These are phyloP conservation scores for Heliothis peltigera DNA, from an alignment of 2,888 invertebrate genomes.

Conservation along the genomic window DNA sequence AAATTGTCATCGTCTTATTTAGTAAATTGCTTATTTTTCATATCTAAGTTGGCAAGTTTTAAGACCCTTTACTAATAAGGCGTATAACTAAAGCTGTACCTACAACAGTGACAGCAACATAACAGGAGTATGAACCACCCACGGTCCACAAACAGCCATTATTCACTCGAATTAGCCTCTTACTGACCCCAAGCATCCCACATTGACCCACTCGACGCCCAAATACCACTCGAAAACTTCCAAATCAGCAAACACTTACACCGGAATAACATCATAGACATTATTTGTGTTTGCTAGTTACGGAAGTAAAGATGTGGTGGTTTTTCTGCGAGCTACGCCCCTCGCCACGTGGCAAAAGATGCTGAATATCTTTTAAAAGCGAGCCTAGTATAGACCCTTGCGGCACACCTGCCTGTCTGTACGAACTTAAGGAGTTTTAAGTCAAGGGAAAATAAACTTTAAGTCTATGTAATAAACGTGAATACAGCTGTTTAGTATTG, in stretches of 20 bases:
- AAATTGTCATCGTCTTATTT: background rate
- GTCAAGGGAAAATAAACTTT: conserved; percentile 65
- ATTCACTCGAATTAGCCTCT: conserved; percentile 60
- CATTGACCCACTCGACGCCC: conserved; percentile 74
- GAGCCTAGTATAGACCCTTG: conserved; percentile 82
- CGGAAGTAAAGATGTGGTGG: conserved; percentile 86
- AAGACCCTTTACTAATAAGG: background rate
- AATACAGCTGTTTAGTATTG: conserved; percentile 47
- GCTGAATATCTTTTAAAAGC: conserved; percentile 87
- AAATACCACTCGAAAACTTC: conserved; percentile 79
- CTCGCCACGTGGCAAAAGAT: conserved; percentile 86
- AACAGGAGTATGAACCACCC: conserved; percentile 45
- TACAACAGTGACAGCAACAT: conserved; percentile 17
- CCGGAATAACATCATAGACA: conserved; percentile 89
- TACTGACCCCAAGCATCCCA: conserved; percentile 60
- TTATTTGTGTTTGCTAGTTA: conserved; percentile 86
- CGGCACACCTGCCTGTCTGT: conserved; percentile 84
- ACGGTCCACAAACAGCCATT: conserved; percentile 43
- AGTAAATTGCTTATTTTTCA: background rate
- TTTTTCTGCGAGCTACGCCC: conserved; percentile 85
- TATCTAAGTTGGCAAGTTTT: background rate
- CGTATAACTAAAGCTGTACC: background rate
- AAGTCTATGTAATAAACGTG: conserved; percentile 64
- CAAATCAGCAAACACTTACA: conserved; percentile 81
- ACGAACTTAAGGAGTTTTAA: conserved; percentile 49